These are phyloP conservation scores for Taenioides sp. DNA, from an alignment of 2,797 vertebrate species.

Conservation along the genomic window DNA sequence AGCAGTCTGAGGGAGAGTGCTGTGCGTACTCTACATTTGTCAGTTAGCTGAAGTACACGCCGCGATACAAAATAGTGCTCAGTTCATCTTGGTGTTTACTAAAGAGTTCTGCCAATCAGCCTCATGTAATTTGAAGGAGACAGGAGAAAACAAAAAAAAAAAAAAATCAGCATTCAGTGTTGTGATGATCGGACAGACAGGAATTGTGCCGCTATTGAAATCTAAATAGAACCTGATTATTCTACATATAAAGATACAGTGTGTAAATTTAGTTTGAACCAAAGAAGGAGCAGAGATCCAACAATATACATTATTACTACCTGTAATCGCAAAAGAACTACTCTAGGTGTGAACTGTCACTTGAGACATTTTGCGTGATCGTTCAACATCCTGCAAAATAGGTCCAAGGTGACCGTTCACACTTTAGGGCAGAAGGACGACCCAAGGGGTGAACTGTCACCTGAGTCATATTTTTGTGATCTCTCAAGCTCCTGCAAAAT, in stretches of 20 bases:
- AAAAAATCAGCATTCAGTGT: neutral
- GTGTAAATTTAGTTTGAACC: neutral
- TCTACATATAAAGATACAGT: neutral
- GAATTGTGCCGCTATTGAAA: neutral
- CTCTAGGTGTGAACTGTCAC: too few species aligned
- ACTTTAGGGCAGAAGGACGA: too few species aligned
- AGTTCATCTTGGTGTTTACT: slow-evolving; percentile 23
- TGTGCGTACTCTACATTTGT: slow-evolving; percentile 34
- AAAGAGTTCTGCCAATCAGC: slow-evolving; percentile 26
- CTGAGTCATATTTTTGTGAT: too few species aligned
- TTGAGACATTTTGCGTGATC: too few species aligned
- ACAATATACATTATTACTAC: neutral
- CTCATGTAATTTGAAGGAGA: slow-evolving; percentile 23
- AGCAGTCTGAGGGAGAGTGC: slow-evolving; percentile 19
- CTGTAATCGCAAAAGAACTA: too few species aligned
- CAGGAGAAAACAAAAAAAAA: neutral
- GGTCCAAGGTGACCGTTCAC: too few species aligned
- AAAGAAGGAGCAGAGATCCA: neutral
- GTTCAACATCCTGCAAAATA: too few species aligned
- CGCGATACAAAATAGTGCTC: slow-evolving; percentile 29
- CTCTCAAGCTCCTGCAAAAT: too few species aligned
- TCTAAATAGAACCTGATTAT: neutral
- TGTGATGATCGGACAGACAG: neutral
- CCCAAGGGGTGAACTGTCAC: too few species aligned
- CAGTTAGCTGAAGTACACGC: slow-evolving; percentile 27